These are phyloP conservation scores for Pygoscelis adeliae DNA, from an alignment of 2,113 vertebrate species.

Conservation along the genomic window DNA sequence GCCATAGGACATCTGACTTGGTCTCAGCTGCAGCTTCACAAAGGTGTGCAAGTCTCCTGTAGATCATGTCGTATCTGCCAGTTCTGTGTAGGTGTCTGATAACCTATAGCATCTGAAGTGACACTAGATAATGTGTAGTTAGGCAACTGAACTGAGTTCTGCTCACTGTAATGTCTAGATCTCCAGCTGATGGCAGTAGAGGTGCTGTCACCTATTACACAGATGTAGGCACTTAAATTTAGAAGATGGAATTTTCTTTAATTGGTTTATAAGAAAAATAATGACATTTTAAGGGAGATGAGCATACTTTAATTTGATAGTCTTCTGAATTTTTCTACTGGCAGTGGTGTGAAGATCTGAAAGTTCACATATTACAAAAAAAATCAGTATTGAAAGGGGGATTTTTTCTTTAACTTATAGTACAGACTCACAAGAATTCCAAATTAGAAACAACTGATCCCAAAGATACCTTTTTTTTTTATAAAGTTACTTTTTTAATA, in stretches of 20 bases:
- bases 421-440: neutral
- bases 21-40: neutral
- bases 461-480: neutral
- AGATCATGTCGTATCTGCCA: neutral
- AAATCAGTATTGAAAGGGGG: neutral
- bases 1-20: neutral
- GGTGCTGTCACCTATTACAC: neutral
- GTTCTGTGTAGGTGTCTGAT: neutral
- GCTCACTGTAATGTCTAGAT: neutral
- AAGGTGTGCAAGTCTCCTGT: neutral
- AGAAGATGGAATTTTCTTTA: neutral
- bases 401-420: neutral
- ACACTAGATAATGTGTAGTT: rapidly evolving
- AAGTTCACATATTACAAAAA: neutral
- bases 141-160: neutral
- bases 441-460: neutral
- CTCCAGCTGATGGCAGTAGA: neutral
- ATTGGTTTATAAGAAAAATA: neutral
- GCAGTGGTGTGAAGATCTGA: neutral
- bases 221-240: neutral
- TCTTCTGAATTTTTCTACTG: neutral
- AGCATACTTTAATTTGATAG: neutral
- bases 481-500: neutral
- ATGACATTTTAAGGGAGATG: neutral
- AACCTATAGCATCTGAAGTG: neutral